phyloP scores from a whole-genome alignment of 2,113 vertebrate genomes.

The Nerophis ophidion region DNA sequence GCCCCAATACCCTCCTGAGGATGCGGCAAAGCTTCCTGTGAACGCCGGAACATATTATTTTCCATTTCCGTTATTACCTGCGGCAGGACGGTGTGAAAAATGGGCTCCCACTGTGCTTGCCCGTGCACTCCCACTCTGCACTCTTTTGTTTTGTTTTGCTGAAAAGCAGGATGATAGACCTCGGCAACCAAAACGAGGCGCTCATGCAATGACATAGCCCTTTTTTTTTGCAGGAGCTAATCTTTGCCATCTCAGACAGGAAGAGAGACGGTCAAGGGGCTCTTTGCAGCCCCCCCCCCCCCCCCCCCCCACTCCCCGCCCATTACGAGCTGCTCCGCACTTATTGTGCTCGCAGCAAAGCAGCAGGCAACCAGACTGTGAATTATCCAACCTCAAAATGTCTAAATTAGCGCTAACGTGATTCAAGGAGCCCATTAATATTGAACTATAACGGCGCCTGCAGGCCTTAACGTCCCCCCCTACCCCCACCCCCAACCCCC shows the following conservation, averaged over 20 bases:
- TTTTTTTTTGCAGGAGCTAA: not conserved
- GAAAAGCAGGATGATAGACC: not conserved
- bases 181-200: not conserved
- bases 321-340: not conserved
- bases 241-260: not conserved
- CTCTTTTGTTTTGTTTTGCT: no score
- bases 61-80: no score
- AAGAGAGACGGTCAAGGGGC: constrained; percentile 1
- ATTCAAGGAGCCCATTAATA: constrained; percentile 9
- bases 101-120: no score
- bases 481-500: not conserved
- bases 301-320: not conserved
- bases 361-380: constrained; percentile 4
- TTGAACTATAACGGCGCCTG: constrained; percentile 8
- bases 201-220: not conserved
- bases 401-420: constrained; percentile 10
- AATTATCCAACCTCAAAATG: constrained; percentile 14
- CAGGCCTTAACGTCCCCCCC: not conserved
- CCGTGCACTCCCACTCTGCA: no score
- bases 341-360: constrained; percentile 2
- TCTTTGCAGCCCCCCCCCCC: not conserved
- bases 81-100: no score
- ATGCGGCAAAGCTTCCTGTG: no score
- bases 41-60: no score
- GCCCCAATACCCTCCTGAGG: no score